Evolutionary conservation across 1,140 invertebrate species (phyloP).

Genomic region (Pogonus chalceus): DNA sequence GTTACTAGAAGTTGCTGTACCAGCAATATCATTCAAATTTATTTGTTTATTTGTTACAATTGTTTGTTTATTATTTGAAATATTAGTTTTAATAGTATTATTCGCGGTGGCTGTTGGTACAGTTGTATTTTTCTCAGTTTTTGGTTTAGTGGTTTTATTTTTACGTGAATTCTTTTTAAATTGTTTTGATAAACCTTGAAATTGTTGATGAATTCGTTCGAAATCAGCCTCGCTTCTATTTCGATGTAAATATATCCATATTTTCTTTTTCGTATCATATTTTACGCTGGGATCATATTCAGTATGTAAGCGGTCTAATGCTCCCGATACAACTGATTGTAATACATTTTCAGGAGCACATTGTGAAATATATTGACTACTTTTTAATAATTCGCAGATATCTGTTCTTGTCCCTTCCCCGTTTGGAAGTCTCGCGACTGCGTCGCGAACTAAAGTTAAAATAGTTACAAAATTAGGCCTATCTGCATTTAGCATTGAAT

Average conservation of each 20-base stretch:
- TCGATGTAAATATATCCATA: constrained; percentile 84
- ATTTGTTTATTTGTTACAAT: too few relatives aligned
- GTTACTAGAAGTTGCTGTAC: too few relatives aligned
- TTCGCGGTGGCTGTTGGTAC: constrained; percentile 36
- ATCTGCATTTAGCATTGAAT: constrained; percentile 70
- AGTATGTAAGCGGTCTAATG: constrained; percentile 78
- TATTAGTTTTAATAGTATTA: constrained; percentile 9
- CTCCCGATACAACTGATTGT: constrained; percentile 80
- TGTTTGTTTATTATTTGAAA: too few relatives aligned
- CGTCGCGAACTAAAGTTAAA: constrained; percentile 80
- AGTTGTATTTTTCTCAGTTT: constrained; percentile 38
- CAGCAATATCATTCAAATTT: too few relatives aligned
- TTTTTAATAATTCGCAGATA: constrained; percentile 73
- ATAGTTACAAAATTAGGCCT: constrained; percentile 88
- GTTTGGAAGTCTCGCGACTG: constrained; percentile 83
- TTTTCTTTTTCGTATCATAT: constrained; percentile 78
- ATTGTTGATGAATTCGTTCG: constrained; percentile 53
- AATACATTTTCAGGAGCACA: constrained; percentile 60
- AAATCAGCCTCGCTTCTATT: constrained; percentile 64
- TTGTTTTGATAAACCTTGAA: constrained; percentile 47
- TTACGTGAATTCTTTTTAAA: constrained; percentile 41
- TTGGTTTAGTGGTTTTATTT: constrained; percentile 34
- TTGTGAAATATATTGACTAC: constrained; percentile 73
- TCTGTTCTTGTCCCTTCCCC: constrained; percentile 87
- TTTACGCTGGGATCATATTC: constrained; percentile 84